Evolutionary conservation across 2,113 vertebrate genomes (phyloP), one percentile per base, ranked within the genome.

Genomic region (Atherinomorus stipes): DNA sequence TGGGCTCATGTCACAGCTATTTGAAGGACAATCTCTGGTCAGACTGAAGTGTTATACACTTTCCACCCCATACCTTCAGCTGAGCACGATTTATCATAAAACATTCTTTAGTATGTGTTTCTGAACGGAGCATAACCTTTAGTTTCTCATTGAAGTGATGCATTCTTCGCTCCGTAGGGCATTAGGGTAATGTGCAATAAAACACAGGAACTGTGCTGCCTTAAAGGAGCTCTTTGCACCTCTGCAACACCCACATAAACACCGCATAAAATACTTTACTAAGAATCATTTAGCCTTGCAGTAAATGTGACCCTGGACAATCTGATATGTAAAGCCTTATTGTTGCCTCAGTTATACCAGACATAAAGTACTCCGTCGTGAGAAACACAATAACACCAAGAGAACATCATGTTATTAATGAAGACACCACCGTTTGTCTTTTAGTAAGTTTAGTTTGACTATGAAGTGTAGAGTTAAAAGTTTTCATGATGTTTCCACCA

Each of bases 201-300:
- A 49, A 6, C 9, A 49, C 0, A 31, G 15, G 5, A 22, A 34
- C 60, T 9, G 16, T 18, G 38, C 34, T 60, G 13, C 38, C 13
- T 25, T 60, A 42, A 60, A 60, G 37, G 16, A 60, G 57, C 21
- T 56, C n/a, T 31, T 63, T 34, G 1, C 23, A 23, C 51, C 51
- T 26, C 51, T 52, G 50, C 50, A 52, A 52, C 23, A 25, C 12
- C 5, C 22, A 52, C 11, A 22, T 16, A 23, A 4, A 52, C 51
- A 16, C 13, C 23, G 6, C 9, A 49, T 63, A 8, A 9, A 0
- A 15, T 28, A 13, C 28, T 11, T 18, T 40, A 1, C 11, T 47
- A 21, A 63, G 1, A 47, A 47, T 10, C 25, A 11, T 1, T 15
- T 2, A 53, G 51, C 51, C 16, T 21, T 0, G 11, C 44, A 15